Evolutionary conservation across 1,140 invertebrate species (phyloP).

Genomic region (Popillia japonica): DNA sequence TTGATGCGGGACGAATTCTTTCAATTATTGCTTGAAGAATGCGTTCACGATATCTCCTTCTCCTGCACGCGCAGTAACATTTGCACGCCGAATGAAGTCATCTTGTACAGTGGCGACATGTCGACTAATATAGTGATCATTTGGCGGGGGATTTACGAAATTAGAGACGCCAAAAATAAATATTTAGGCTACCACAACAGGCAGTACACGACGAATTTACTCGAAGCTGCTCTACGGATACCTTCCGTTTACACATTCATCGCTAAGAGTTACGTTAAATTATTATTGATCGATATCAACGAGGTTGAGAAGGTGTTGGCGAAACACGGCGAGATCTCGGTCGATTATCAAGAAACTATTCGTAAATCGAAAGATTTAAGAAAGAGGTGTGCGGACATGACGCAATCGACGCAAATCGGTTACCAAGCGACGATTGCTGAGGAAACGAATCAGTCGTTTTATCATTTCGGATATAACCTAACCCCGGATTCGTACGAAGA

Average conservation of each 20-base stretch:
- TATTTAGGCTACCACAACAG: not conserved
- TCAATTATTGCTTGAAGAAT: not conserved
- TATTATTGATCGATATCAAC: not conserved
- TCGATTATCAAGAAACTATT: not conserved
- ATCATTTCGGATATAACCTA: constrained; percentile 37
- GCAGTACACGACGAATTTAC: not conserved
- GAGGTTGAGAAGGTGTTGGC: not conserved
- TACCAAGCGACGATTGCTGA: not conserved
- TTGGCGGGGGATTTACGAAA: not conserved
- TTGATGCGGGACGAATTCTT: not conserved
- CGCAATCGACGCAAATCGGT: not conserved
- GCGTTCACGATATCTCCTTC: not conserved
- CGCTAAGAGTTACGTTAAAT: not conserved
- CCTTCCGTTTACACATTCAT: not conserved
- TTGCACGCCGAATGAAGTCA: not conserved
- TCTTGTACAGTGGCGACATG: not conserved
- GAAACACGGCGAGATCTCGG: not conserved
- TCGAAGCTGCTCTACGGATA: not conserved
- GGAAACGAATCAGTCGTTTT: not conserved
- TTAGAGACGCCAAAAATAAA: not conserved
- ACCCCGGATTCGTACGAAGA: constrained; percentile 17
- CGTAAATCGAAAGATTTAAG: not conserved
- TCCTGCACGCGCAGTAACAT: not conserved
- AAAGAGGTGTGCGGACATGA: not conserved
- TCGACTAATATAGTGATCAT: not conserved